Conservation (phyloP, 2,797 vertebrate genomes). For the Sardinella longiceps region DNA sequence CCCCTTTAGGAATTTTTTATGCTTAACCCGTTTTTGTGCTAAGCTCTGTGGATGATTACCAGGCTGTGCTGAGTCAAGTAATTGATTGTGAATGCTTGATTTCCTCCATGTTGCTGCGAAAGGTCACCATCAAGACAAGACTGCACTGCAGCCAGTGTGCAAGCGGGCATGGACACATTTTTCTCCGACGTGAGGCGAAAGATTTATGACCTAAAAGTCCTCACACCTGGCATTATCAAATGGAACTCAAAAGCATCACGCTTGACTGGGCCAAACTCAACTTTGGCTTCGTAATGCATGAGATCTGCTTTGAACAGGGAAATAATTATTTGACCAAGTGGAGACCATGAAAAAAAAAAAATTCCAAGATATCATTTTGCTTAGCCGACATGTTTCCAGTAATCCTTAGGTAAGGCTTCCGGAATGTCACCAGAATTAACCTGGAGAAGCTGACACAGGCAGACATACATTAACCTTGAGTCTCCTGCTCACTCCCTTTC, state of each 20-base stretch:
- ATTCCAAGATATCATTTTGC: conserved; percentile 45
- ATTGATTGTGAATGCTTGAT: conserved; percentile 53
- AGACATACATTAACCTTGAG: conserved; percentile 49
- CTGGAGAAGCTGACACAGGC: conserved; percentile 48
- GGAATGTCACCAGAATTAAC: conserved; percentile 35
- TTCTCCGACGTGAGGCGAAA: conserved; percentile 22
- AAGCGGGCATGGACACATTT: conserved; percentile 26
- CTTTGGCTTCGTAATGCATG: conserved; percentile 10
- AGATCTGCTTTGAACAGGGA: not conserved
- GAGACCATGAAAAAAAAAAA: conserved; percentile 28
- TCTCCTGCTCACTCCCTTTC: conserved; percentile 23
- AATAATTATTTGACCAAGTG: conserved; percentile 26
- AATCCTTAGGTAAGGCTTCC: conserved; percentile 35
- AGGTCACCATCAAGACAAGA: conserved; percentile 49
- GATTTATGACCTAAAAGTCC: conserved; percentile 31
- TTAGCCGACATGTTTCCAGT: conserved; percentile 37
- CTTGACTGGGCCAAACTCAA: conserved; percentile 25
- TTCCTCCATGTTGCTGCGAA: conserved; percentile 43
- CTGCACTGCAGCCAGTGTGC: conserved; percentile 28
- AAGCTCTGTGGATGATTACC: conserved; percentile 31
- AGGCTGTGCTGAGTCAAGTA: conserved; percentile 48
- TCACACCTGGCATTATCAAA: conserved; percentile 22
- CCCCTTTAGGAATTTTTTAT: not conserved
- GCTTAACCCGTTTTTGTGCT: not conserved
- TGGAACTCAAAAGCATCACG: not conserved